phyloP scores from a whole-genome alignment of 2,888 invertebrate genomes.

The Phengaris arion region DNA sequence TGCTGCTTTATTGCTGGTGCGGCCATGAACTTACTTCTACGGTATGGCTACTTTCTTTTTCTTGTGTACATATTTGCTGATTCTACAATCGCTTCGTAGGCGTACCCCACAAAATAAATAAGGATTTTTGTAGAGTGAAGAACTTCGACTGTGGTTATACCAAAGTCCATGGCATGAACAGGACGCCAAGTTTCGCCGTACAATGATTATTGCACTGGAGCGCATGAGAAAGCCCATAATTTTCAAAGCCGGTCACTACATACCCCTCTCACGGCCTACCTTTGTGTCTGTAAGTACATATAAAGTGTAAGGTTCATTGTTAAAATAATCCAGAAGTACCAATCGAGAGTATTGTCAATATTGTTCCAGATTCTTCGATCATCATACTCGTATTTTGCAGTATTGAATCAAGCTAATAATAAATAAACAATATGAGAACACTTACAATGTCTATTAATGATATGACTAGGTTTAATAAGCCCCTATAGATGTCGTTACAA shows the following conservation, averaged over 20 bases:
- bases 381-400: conserved; percentile 71
- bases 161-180: conserved; percentile 78
- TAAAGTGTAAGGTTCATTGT: not conserved
- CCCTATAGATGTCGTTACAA: not conserved
- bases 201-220: conserved; percentile 71
- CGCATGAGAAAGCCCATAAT: conserved; percentile 70
- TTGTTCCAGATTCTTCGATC: conserved; percentile 65
- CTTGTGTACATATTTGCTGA: not conserved
- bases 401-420: conserved; percentile 59
- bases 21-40: conserved; percentile 4
- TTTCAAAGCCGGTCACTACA: conserved; percentile 76
- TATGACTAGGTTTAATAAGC: not conserved
- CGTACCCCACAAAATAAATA: not conserved
- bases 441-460: not conserved
- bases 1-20: conserved; percentile 39
- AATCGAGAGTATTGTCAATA: conserved; percentile 36
- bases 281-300: conserved; percentile 66
- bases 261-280: conserved; percentile 72
- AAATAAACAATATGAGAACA: conserved; percentile 36
- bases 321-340: not conserved
- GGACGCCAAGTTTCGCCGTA: conserved; percentile 57
- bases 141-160: conserved; percentile 71
- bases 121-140: conserved; percentile 59
- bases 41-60: not conserved
- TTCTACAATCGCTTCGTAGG: not conserved